Evolutionary conservation across 2,888 invertebrate genomes (phyloP).

Genomic region (Caenorhabditis angaria): DNA sequence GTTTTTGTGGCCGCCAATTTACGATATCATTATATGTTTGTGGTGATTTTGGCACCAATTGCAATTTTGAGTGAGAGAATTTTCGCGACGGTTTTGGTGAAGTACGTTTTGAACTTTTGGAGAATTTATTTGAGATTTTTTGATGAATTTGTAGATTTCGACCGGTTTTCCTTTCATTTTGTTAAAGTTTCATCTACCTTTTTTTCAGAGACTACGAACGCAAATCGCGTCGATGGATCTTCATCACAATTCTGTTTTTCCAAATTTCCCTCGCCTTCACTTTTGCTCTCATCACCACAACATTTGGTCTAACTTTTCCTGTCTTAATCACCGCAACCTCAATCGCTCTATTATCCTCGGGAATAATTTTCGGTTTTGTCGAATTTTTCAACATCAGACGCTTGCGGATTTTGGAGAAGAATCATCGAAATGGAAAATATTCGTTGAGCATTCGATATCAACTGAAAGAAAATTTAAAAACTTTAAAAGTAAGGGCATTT

Average conservation of each 20-base stretch:
- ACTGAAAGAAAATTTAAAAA: constrained; percentile 39
- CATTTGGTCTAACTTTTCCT: constrained; percentile 20
- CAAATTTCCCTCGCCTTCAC: constrained; percentile 21
- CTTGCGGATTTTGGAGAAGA: constrained; percentile 21
- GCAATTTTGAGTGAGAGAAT: constrained; percentile 32
- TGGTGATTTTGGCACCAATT: constrained; percentile 29
- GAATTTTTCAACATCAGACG: constrained; percentile 30
- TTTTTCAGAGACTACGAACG: constrained; percentile 41
- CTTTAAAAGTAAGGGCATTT: constrained; percentile 19
- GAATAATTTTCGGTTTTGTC: constrained; percentile 25
- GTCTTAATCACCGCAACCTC: constrained; percentile 23
- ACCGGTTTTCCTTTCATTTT: too few relatives aligned
- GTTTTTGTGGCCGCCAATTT: constrained; percentile 33
- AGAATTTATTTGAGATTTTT: too few relatives aligned
- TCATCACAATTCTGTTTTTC: constrained; percentile 13
- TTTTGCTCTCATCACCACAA: constrained; percentile 28
- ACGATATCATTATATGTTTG: constrained; percentile 42
- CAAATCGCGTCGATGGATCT: constrained; percentile 34
- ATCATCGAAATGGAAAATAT: constrained; percentile 34
- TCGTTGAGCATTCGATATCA: constrained; percentile 41
- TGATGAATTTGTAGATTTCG: too few relatives aligned
- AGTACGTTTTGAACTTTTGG: too few relatives aligned
- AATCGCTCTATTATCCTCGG: constrained; percentile 17
- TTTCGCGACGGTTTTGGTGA: constrained; percentile 35
- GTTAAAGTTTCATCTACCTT: too few relatives aligned